These are phyloP conservation scores for Zoanthus solanderi DNA, from an alignment of 92 coral and sea anemone species.

Conservation along the genomic window DNA sequence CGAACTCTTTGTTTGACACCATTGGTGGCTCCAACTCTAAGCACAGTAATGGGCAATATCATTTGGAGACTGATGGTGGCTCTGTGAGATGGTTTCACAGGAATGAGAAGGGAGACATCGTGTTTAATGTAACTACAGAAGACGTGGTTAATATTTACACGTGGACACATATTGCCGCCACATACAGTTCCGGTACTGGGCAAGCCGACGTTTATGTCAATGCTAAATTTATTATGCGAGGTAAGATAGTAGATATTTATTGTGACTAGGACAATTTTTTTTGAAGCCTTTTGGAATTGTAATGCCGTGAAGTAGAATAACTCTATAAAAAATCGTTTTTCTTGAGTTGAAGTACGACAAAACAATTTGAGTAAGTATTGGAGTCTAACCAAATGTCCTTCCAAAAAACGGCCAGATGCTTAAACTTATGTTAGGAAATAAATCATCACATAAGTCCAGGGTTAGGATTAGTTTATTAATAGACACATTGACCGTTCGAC, in stretches of 20 bases:
- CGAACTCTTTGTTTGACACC: slow-evolving; percentile 88
- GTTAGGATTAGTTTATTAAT: too few relatives aligned
- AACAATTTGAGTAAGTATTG: too few relatives aligned
- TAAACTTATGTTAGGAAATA: too few relatives aligned
- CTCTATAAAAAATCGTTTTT: too few relatives aligned
- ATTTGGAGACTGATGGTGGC: slow-evolving; percentile 77
- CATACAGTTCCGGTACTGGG: slow-evolving; percentile 80
- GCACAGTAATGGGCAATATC: slow-evolving; percentile 86
- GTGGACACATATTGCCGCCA: slow-evolving; percentile 95
- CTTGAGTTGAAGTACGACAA: too few relatives aligned
- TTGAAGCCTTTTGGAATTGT: too few relatives aligned
- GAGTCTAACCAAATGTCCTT: too few relatives aligned
- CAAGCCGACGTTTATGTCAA: slow-evolving; percentile 93
- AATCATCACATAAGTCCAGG: too few relatives aligned
- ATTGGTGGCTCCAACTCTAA: slow-evolving; percentile 89
- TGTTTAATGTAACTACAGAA: slow-evolving; percentile 88
- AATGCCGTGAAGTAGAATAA: too few relatives aligned
- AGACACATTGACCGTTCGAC: too few relatives aligned
- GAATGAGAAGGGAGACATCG: slow-evolving; percentile 74
- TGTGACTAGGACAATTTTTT: too few relatives aligned
- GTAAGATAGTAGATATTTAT: neutral
- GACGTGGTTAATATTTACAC: slow-evolving; percentile 74
- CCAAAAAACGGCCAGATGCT: too few relatives aligned
- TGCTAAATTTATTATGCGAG: slow-evolving; percentile 89
- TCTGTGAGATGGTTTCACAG: slow-evolving; percentile 94